Evolutionary conservation across 2,888 invertebrate species (phyloP).

Genomic region (Hypselothyrea guttata): DNA sequence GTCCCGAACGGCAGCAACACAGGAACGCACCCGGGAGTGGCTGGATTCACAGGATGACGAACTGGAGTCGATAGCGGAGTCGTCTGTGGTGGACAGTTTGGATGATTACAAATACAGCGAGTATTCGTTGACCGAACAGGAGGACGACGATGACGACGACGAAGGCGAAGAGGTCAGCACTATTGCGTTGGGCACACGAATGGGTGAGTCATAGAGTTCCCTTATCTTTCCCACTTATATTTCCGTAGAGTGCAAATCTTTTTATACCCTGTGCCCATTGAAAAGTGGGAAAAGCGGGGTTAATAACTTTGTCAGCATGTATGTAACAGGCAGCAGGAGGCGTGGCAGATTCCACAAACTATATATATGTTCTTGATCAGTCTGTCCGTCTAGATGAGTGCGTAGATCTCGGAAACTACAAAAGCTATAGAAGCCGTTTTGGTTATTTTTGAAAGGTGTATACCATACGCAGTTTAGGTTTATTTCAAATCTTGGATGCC

Average conservation of each 20-base stretch:
- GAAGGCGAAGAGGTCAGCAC: slow-evolving; percentile 56
- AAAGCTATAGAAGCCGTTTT: no score
- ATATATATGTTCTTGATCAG: not conserved
- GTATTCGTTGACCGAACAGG: slow-evolving; percentile 38
- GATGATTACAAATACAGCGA: slow-evolving; percentile 61
- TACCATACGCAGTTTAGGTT: no score
- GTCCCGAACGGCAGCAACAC: slow-evolving; percentile 46
- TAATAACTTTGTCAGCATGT: no score
- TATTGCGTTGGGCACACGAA: slow-evolving; percentile 54
- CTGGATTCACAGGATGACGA: slow-evolving; percentile 52
- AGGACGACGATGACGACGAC: slow-evolving; percentile 37
- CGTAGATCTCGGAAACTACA: no score
- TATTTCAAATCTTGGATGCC: no score
- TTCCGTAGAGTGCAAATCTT: no score
- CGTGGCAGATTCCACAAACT: no score
- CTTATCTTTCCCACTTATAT: no score
- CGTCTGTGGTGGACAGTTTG: slow-evolving; percentile 71
- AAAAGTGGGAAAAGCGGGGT: not conserved
- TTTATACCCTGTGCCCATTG: no score
- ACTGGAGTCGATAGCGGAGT: slow-evolving; percentile 67
- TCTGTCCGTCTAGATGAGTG: no score
- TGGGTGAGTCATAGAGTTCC: slow-evolving; percentile 52
- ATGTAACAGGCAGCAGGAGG: no score
- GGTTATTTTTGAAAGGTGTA: no score
- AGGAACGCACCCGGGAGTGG: slow-evolving; percentile 62